Percentiles rank a stretch among this genome's conserved stretches.
These are phyloP conservation scores for Galago senegalensis DNA, from an alignment of 2,797 vertebrate genomes.

Conservation along the genomic window DNA sequence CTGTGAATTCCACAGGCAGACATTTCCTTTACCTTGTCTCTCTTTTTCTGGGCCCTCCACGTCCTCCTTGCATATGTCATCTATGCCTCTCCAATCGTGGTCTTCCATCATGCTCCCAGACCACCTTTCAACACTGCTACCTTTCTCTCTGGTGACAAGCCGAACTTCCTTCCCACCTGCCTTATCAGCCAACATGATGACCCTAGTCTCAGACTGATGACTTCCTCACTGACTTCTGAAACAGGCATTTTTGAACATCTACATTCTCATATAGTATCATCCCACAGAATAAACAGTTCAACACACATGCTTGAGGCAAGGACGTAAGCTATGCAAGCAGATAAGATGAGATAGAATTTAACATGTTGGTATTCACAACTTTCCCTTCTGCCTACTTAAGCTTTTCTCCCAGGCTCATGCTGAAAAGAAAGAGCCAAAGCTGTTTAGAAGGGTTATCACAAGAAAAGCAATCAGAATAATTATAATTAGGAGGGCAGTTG, in stretches of 20 bases:
- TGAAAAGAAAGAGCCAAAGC: slow-evolving; percentile 35
- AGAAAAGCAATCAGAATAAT: slow-evolving; percentile 51
- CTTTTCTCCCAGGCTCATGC: not conserved
- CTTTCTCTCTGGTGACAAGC: not conserved
- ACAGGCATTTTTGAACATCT: not conserved
- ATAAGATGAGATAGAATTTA: slow-evolving; percentile 20
- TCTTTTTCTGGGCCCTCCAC: not conserved
- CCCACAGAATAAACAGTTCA: not conserved
- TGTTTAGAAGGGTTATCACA: slow-evolving; percentile 41
- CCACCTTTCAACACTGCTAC: not conserved
- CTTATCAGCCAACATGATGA: not conserved
- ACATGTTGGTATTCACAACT: not conserved
- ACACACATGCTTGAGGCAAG: not conserved
- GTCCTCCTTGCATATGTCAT: not conserved
- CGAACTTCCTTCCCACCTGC: not conserved
- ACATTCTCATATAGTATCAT: not conserved
- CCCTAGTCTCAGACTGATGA: not conserved
- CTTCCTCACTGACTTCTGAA: not conserved
- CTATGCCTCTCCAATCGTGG: not conserved
- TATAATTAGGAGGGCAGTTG: not conserved
- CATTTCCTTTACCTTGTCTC: not conserved
- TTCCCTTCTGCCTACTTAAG: not conserved
- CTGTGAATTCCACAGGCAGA: not conserved
- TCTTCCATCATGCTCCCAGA: not conserved
- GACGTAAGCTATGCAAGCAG: not conserved